These are phyloP conservation scores for Nomia melanderi DNA, from an alignment of 1,140 invertebrate genomes.

Conservation along the genomic window DNA sequence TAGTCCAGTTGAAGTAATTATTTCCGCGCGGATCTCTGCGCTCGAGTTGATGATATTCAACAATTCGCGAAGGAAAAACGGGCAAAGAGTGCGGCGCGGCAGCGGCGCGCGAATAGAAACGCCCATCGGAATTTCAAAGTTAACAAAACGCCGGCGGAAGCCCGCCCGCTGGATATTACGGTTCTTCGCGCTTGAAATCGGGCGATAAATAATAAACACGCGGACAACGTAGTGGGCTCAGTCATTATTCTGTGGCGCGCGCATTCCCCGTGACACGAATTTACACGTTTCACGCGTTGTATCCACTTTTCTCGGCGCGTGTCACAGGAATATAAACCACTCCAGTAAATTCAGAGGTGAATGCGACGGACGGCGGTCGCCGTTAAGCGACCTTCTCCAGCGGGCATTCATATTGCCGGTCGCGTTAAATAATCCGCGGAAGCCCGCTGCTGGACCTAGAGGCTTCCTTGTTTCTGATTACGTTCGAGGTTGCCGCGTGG, in stretches of 20 bases:
- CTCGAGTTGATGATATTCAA: no score
- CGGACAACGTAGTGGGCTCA: conserved; percentile 21
- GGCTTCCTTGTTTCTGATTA: no score
- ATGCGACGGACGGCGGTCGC: conserved; percentile 21
- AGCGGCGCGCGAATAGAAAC: not conserved
- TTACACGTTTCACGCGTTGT: conserved; percentile 49
- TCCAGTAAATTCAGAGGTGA: conserved; percentile 43
- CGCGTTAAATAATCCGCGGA: no score
- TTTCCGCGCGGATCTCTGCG: no score
- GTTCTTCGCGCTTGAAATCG: conserved; percentile 42
- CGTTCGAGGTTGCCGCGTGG: no score
- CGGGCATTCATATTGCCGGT: not conserved
- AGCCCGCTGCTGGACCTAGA: no score
- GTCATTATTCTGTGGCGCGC: conserved; percentile 41
- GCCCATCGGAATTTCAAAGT: not conserved
- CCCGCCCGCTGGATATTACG: conserved; percentile 5
- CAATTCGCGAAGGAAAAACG: no score
- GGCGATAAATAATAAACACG: conserved; percentile 47
- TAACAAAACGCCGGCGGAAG: not conserved
- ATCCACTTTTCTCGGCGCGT: conserved; percentile 43
- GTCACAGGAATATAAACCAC: conserved; percentile 43
- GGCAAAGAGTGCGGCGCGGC: no score
- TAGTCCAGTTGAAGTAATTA: no score
- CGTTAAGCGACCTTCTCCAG: not conserved
- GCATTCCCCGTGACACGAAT: conserved; percentile 46